A percentile compares a stretch with the other conserved stretches of the same genome.
Conservation (phyloP, 2,113 vertebrate genomes). For the Myiagra hebetior region DNA sequence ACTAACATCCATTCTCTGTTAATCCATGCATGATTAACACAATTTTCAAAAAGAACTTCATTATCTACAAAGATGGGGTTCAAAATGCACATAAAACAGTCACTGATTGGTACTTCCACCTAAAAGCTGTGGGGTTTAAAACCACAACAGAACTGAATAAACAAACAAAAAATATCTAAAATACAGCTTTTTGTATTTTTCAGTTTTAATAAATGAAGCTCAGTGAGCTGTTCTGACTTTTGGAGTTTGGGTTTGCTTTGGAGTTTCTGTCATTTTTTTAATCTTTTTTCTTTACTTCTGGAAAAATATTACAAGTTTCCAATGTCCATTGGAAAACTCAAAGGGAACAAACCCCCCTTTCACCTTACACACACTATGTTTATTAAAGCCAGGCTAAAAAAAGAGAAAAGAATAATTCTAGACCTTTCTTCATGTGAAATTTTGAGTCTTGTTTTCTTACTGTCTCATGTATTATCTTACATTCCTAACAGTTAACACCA, state of each 20-base stretch:
- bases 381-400: not conserved
- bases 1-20: not conserved
- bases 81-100: not conserved
- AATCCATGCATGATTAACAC: not conserved
- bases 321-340: not conserved
- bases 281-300: not conserved
- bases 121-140: not conserved
- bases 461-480: not conserved
- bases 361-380: not conserved
- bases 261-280: not conserved
- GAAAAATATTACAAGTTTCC: not conserved
- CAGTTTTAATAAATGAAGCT: not conserved
- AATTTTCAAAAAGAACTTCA: not conserved
- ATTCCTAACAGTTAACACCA: not conserved
- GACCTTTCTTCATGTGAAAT: rapidly evolving
- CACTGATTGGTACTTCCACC: not conserved
- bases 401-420: not conserved
- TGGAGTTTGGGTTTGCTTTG: not conserved
- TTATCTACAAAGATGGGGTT: not conserved
- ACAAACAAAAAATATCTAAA: not conserved
- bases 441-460: not conserved
- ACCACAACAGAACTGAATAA: not conserved
- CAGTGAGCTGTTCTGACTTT: not conserved
- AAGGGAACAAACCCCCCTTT: rapidly evolving
- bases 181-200: rapidly evolving